A percentile compares a stretch with the other conserved stretches of the same genome.
Evolutionary conservation across 2,113 vertebrate species (phyloP).

Genomic region (Passer domesticus): DNA sequence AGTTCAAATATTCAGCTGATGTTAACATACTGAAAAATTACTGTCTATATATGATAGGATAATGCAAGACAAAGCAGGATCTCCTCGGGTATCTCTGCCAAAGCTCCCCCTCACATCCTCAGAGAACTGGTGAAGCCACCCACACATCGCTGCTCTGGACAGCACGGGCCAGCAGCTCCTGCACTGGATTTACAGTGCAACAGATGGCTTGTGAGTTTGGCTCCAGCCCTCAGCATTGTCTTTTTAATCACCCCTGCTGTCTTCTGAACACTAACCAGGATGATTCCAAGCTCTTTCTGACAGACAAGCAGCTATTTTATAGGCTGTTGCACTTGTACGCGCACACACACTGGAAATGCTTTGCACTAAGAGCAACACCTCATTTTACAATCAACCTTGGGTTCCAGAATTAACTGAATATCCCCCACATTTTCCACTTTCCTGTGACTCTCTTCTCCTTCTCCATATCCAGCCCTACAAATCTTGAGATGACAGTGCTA

Average conservation of each 20-base stretch:
- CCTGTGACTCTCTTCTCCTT: background rate
- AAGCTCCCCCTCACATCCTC: accelerated
- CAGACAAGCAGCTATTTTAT: background rate
- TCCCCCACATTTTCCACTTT: background rate
- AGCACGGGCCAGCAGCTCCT: accelerated
- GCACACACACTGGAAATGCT: background rate
- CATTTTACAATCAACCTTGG: background rate
- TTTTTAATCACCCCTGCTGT: background rate
- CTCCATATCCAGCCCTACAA: background rate
- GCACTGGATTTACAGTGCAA: background rate
- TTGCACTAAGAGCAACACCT: background rate
- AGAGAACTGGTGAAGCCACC: background rate
- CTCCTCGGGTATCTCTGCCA: background rate
- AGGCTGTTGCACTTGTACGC: background rate
- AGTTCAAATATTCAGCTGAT: background rate
- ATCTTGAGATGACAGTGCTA: background rate
- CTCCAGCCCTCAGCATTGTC: background rate
- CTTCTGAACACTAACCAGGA: background rate
- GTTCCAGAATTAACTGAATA: background rate
- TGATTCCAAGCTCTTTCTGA: background rate
- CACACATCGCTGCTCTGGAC: accelerated
- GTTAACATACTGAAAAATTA: background rate
- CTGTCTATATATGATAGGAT: too few relatives aligned
- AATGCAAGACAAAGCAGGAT: background rate
- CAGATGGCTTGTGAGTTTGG: background rate